phyloP scores from a whole-genome alignment of 2,888 invertebrate genomes.

The Xestia sexstrigata region DNA sequence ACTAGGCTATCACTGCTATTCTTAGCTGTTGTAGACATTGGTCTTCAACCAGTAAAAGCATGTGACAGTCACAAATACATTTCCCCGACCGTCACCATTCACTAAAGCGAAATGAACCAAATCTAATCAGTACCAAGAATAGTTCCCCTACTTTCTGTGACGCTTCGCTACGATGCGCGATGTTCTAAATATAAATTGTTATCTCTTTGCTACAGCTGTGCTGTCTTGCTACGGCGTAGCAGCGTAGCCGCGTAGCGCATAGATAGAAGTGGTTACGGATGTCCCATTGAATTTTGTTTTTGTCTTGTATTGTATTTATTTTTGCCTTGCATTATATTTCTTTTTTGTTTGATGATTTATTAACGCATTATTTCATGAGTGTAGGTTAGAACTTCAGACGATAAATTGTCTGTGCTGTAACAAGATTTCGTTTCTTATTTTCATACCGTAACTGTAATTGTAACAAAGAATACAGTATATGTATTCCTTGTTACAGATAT shows the following conservation, averaged over 20 bases:
- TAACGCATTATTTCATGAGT: not conserved
- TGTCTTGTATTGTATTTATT: not conserved
- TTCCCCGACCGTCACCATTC: constrained; percentile 19
- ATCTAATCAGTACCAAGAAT: constrained; percentile 42
- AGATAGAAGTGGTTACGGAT: constrained; percentile 30
- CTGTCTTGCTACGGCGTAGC: constrained; percentile 62
- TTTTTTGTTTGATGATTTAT: not conserved
- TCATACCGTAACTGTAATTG: rapidly evolving
- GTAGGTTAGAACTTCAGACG: not conserved
- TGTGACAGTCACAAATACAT: constrained; percentile 16
- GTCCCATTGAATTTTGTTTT: not conserved
- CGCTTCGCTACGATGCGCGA: constrained; percentile 15
- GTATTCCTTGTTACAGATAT: not conserved
- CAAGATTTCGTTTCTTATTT: not conserved
- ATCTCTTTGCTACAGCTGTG: constrained; percentile 53
- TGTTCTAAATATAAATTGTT: constrained; percentile 33
- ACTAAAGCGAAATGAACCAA: constrained; percentile 31
- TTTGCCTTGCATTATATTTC: not conserved
- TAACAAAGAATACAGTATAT: too few relatives aligned
- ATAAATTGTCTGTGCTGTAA: not conserved
- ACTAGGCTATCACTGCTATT: constrained; percentile 2
- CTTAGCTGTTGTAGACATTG: not conserved
- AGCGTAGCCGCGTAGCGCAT: constrained; percentile 60
- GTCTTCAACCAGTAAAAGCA: constrained; percentile 21
- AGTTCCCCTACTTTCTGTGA: constrained; percentile 21